Evolutionary conservation across 2,797 vertebrate genomes (phyloP).

Genomic region (Pseudochromis fuscus): DNA sequence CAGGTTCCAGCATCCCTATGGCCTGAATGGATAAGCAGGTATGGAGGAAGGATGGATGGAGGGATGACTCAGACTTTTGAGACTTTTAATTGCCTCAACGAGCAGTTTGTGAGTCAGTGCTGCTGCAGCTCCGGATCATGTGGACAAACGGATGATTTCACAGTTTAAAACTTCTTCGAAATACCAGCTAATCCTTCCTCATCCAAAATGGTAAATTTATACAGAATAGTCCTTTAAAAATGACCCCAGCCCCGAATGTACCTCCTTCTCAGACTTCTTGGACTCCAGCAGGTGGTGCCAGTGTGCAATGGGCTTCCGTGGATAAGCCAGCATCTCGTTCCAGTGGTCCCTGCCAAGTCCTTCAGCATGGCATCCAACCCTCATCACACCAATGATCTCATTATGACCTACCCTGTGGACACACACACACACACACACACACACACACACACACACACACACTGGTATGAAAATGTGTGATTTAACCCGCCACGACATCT

Average conservation of each 20-base stretch:
- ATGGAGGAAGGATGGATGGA: no score
- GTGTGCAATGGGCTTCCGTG: conserved; percentile 97
- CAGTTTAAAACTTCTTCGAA: background rate
- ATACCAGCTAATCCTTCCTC: background rate
- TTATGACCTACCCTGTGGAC: conserved; percentile 95
- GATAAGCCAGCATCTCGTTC: conserved; percentile 99
- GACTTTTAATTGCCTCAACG: background rate
- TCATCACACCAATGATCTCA: conserved; percentile 97
- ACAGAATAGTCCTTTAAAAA: background rate
- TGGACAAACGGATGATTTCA: background rate
- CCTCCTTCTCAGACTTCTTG: conserved; percentile 98
- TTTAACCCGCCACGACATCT: conserved; percentile 50
- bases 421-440: conserved; percentile 27
- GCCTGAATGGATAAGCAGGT: no score
- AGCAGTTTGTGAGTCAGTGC: no score
- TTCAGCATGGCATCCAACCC: conserved; percentile 90
- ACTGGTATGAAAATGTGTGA: conserved; percentile 41
- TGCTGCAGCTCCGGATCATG: background rate
- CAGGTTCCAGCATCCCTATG: no score
- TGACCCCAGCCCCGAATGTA: conserved; percentile 63
- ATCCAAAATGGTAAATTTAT: background rate
- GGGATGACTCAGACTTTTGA: no score
- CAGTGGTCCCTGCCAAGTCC: conserved; percentile 97
- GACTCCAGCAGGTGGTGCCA: conserved; percentile 97
- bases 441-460: conserved; percentile 28